Evolutionary conservation across 1,140 invertebrate species (phyloP).

Genomic region (Drosophila quadrilineata): DNA sequence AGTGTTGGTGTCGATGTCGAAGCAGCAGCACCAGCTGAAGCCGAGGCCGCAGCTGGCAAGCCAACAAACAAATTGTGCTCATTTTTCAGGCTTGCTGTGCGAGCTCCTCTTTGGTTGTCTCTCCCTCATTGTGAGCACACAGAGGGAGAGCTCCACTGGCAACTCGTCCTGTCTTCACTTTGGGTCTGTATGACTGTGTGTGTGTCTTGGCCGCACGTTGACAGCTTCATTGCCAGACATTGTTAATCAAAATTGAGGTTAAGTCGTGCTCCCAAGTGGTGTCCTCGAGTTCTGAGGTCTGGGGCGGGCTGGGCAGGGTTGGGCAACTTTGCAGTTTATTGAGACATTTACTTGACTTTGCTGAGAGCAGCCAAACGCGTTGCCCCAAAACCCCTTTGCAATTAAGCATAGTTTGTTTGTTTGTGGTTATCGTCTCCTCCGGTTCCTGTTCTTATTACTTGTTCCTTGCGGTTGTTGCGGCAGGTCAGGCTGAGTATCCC

Average conservation of each 20-base stretch:
- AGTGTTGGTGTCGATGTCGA: constrained; percentile 4
- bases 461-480: constrained; percentile 19
- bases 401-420: constrained; percentile 59
- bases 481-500: constrained; percentile 32
- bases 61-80: constrained; percentile 65
- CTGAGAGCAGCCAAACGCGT: constrained; percentile 8
- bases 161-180: neutral
- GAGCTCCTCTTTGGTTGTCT: neutral
- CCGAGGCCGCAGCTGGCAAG: constrained; percentile 35
- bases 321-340: constrained; percentile 58
- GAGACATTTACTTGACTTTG: constrained; percentile 63
- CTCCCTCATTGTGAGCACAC: neutral
- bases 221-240: constrained; percentile 75
- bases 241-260: constrained; percentile 79
- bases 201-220: constrained; percentile 52
- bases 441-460: neutral
- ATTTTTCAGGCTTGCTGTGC: constrained; percentile 61
- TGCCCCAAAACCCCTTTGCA: constrained; percentile 38
- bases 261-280: constrained; percentile 57
- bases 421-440: neutral
- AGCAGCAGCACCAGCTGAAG: constrained; percentile 35
- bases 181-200: neutral
- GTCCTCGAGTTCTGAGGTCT: too few relatives aligned
- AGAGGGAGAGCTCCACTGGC: too few relatives aligned
- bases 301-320: too few relatives aligned